Evolutionary conservation across 2,113 vertebrate species (phyloP).

Genomic region (crab-eating macaque (Macaca fascicularis)): T2T-MFA8v1.1 NC_088395.1:117372501-117373000

Average conservation of each 20-base stretch:
- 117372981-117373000: constrained; percentile 3
- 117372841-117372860: neutral
- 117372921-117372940: neutral
- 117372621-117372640: neutral
- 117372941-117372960: neutral
- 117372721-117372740: neutral
- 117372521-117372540: neutral
- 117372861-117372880: constrained; percentile 11
- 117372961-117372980: constrained; percentile 6
- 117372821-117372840: neutral
- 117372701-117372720: neutral
- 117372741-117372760: neutral
- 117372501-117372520: constrained; percentile 24
- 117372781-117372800: neutral
- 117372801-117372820: neutral
- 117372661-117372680: neutral
- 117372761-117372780: neutral
- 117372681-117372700: neutral
- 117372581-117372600: constrained; percentile 66
- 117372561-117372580: neutral
- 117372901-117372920: constrained; percentile 30
- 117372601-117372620: constrained; percentile 30
- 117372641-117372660: neutral
- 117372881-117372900: neutral
- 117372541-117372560: neutral